Conservation (phyloP, 2,113 vertebrate genomes). For the Percina caprodes region DNA sequence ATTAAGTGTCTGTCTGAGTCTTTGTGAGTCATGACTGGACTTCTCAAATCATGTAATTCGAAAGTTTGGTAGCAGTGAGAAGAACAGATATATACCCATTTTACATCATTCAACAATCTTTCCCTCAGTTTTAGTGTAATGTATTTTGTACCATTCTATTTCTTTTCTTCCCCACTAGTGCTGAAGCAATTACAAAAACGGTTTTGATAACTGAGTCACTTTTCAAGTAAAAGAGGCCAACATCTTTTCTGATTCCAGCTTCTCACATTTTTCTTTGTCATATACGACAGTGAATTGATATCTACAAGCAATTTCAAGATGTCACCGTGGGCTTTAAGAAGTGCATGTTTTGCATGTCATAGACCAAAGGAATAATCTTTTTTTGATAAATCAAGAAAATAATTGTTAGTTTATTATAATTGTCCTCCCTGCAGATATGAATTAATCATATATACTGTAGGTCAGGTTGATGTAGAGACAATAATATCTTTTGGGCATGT, state of each 20-base stretch:
- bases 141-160: not conserved
- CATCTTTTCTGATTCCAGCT: not conserved
- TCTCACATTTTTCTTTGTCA: not conserved
- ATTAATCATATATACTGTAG: not conserved
- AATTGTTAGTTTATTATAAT: not conserved
- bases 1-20: not conserved
- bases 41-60: not conserved
- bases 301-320: not conserved
- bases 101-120: not conserved
- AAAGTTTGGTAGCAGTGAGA: not conserved
- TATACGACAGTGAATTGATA: not conserved
- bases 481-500: not conserved
- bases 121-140: not conserved
- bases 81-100: not conserved
- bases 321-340: not conserved
- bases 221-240: not conserved
- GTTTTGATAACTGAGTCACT: not conserved
- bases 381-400: not conserved
- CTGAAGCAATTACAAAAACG: not conserved
- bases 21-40: conserved; percentile 24
- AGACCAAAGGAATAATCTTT: not conserved
- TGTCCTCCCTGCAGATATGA: not conserved
- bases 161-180: not conserved
- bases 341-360: not conserved
- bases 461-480: not conserved